Evolutionary conservation across 2,888 invertebrate species (phyloP).

Genomic region (Ophioninae sp.): DNA sequence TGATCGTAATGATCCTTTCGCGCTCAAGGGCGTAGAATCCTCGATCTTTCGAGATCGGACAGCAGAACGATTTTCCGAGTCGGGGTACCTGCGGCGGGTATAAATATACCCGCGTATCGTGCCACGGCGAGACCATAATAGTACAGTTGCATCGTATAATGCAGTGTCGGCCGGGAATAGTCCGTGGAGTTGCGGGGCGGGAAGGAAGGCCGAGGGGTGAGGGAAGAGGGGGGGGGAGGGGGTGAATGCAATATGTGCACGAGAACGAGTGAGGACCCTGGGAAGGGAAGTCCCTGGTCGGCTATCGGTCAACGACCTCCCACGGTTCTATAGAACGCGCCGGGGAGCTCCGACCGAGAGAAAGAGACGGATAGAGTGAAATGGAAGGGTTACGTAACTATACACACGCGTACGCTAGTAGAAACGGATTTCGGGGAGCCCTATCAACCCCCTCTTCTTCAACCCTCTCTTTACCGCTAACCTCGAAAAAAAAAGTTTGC

Average conservation of each 20-base stretch:
- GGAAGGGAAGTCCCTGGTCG: slow-evolving; percentile 72
- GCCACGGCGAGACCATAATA: slow-evolving; percentile 32
- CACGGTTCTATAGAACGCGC: slow-evolving; percentile 68
- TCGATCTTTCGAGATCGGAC: not conserved
- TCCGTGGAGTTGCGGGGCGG: slow-evolving; percentile 26
- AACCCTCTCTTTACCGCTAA: slow-evolving; percentile 20
- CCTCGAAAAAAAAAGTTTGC: slow-evolving; percentile 21
- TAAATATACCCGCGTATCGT: not conserved
- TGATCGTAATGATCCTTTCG: not conserved
- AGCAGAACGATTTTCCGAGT: not conserved
- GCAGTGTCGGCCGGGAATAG: slow-evolving; percentile 40
- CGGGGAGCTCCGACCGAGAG: slow-evolving; percentile 47
- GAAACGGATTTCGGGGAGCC: slow-evolving; percentile 56
- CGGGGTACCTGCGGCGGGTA: not conserved
- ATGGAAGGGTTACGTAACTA: slow-evolving; percentile 62
- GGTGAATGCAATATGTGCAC: slow-evolving; percentile 48
- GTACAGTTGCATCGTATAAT: slow-evolving; percentile 47
- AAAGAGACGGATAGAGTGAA: slow-evolving; percentile 42
- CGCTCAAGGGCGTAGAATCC: not conserved
- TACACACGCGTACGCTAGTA: slow-evolving; percentile 55
- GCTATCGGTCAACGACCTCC: slow-evolving; percentile 78
- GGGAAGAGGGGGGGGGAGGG: too few species aligned
- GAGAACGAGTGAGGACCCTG: slow-evolving; percentile 68
- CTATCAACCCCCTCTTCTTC: slow-evolving; percentile 30
- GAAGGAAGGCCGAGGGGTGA: too few species aligned